phyloP scores from a whole-genome alignment of 2,113 vertebrate genomes.

The Laterallus jamaicensis region DNA sequence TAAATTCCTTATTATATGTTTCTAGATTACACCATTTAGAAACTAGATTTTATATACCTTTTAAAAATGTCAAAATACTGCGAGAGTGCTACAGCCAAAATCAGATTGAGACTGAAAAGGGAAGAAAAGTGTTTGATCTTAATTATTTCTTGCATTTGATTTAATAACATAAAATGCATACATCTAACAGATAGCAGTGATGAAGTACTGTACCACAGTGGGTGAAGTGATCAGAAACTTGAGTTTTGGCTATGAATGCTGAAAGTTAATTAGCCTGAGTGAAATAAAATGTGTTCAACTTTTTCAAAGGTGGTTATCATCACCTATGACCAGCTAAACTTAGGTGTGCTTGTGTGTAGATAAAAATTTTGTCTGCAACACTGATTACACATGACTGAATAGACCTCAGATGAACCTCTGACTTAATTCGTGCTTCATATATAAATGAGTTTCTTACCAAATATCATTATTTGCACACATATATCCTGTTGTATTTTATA shows the following conservation, averaged over 20 bases:
- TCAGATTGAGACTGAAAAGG: neutral
- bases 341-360: neutral
- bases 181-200: neutral
- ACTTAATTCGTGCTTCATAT: conserved; percentile 39
- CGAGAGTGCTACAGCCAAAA: neutral
- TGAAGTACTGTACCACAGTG: neutral
- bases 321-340: conserved; percentile 2
- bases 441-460: conserved; percentile 17
- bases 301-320: neutral
- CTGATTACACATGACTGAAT: conserved; percentile 21
- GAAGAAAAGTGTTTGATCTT: neutral
- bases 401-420: conserved; percentile 16
- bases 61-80: neutral
- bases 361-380: neutral
- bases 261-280: neutral
- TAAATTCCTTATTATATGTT: neutral
- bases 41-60: neutral
- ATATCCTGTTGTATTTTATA: neutral
- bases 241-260: neutral
- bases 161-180: neutral
- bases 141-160: neutral
- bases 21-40: neutral
- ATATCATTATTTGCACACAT: conserved; percentile 2
- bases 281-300: neutral
- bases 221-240: neutral